Evolutionary conservation across 2,888 invertebrate genomes (phyloP), one percentile per base, ranked within the genome.

Genomic region (Lepidocyrtinus sp.): DNA sequence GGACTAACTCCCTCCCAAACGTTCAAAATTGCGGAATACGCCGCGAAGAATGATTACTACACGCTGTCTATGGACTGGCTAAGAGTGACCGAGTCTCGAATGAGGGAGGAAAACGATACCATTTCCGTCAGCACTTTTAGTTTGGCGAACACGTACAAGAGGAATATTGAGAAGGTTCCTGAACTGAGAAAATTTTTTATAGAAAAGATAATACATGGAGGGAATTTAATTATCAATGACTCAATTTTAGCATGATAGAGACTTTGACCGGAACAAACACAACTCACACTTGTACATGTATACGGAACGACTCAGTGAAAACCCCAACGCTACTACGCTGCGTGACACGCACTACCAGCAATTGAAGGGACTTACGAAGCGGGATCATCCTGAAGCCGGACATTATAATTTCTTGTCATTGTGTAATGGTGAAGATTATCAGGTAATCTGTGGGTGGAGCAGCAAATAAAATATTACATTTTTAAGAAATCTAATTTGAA

Each of bases 61-160:
- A 84, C 84, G 1, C 76, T 86, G 68, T 86, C 86, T 3, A 73
- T 85, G 75, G 85, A 86, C 19, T 86, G 86, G 86, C 67, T 86
- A n/a, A 78, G 75, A 25, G 78, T 83, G 0, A 86, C 85, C 1
- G 84, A 82, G 36, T 72, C 80, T 5, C 82, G 77, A 76, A 79
- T 85, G 61, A 82, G 75, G 24, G 73, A 84, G 55, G 81, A 82
- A 15, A 82, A 77, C 55, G 81, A 83, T 59, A 81, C 81, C 1
- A 36, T 74, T 63, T 67, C 81, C 1, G 84, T 84, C 12, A 82
- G 82, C 62, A 64, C 77, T 0, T 84, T 84, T 27, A 73, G 76
- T 36, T 25, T 84, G 15, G 84, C 84, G 0, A 84, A 84, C 21
- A 82, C 84, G 1, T 84, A 84, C 62, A 84, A 81, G 45, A 21